Base-by-base conservation (phyloP, 1,140 invertebrate genomes). In the Zaprionus tsacasi region DNA sequence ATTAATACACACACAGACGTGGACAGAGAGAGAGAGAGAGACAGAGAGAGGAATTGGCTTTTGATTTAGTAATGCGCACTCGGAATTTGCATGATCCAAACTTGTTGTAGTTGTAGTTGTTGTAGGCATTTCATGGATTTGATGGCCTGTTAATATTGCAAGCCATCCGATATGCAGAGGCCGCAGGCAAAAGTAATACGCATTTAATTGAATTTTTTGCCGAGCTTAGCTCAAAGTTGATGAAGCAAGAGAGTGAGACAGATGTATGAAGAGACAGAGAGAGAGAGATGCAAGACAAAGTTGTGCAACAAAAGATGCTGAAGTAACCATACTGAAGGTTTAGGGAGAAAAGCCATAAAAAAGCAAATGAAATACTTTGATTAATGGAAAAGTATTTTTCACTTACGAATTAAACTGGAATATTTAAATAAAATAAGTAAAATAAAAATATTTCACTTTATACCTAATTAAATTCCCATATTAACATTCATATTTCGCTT, bases 1-100 rank as follows among this genome's bases (percentile, higher is more conserved):
- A 79, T 79, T 79, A 79, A 76, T 79, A 64, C 72, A 69, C 76
- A 77, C 57, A 67, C 55, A 72, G 27, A n/a, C 60, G 25, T 17
- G 17, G 43, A 25, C 60, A 73, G 56, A 68, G 33, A 58, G n/a
- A 66, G 25, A 15, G 3, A n/a, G 7, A 36, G 35, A 0, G 27
- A 40, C 30, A 36, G 43, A 30, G 27, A 38, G 48, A 61, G 48
- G 27, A 36, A 59, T 70, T 75, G 61, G 73, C 52, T 43, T 67
- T 79, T 79, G 76, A 68, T 71, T 72, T 71, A 63, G 68, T 66
- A 76, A 79, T 75, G 59, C 38, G 45, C 25, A 64, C 60, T 70
- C 57, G 40, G 59, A 70, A 58, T 75, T 70, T 74, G 38, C 57
- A 70, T 70, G 59, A 70, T 65, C 43, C 59, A 17, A 52, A 40